Evolutionary conservation across 2,888 invertebrate species (phyloP).

Genomic region (Alloplasta piceator): DNA sequence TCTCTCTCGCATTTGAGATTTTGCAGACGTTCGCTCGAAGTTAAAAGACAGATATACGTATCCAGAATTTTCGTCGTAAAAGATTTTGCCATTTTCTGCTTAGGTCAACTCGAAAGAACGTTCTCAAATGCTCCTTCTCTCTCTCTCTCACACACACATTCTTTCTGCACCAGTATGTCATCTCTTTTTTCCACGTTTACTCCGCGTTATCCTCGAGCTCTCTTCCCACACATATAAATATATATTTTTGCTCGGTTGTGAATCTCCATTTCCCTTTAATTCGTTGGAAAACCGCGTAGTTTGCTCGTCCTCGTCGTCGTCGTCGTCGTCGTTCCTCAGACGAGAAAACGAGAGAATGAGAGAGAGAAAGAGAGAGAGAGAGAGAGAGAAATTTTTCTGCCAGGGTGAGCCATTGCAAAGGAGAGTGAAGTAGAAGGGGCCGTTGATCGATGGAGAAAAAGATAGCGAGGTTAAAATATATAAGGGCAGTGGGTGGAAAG

Average conservation of each 20-base stretch:
- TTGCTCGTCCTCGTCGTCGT: slow-evolving; percentile 53
- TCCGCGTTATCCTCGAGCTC: slow-evolving; percentile 35
- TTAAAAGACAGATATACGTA: slow-evolving; percentile 40
- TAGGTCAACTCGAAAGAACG: slow-evolving; percentile 74
- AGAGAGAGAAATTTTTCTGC: slow-evolving; percentile 38
- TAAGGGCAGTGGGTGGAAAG: slow-evolving; percentile 53
- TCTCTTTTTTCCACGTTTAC: slow-evolving; percentile 43
- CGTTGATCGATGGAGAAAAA: slow-evolving; percentile 60
- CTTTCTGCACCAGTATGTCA: slow-evolving; percentile 31
- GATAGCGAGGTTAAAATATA: slow-evolving; percentile 52
- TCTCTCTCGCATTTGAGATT: slow-evolving; percentile 49
- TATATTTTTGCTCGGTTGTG: slow-evolving; percentile 44
- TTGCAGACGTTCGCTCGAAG: slow-evolving; percentile 50
- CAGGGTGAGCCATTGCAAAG: slow-evolving; percentile 23
- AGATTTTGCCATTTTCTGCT: slow-evolving; percentile 76
- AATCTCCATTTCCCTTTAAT: slow-evolving; percentile 70
- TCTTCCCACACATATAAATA: slow-evolving; percentile 12
- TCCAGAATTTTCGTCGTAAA: slow-evolving; percentile 64
- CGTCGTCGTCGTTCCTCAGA: slow-evolving; percentile 40
- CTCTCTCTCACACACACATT: neutral
- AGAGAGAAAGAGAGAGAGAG: slow-evolving; percentile 5
- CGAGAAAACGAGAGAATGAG: slow-evolving; percentile 31
- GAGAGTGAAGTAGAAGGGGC: slow-evolving; percentile 36
- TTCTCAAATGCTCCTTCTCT: slow-evolving; percentile 61
- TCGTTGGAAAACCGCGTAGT: slow-evolving; percentile 65